phyloP scores from a whole-genome alignment of 2,888 invertebrate genomes.

The Meta bourneti region DNA sequence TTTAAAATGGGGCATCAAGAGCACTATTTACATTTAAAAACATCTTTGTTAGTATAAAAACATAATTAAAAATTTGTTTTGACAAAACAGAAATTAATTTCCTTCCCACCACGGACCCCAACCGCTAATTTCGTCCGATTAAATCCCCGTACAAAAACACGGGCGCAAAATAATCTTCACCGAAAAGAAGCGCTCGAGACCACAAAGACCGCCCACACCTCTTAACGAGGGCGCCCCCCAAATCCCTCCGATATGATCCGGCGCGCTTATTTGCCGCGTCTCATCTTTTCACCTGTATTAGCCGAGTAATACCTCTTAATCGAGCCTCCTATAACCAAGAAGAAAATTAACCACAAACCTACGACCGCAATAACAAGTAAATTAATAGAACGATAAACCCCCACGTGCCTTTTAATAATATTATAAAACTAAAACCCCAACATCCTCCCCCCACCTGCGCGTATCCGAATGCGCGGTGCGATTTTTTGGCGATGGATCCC shows the following conservation, averaged over 20 bases:
- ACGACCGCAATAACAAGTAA: conserved; percentile 71
- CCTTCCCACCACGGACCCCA: neutral
- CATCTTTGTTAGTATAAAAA: too few species aligned
- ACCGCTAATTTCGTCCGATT: neutral
- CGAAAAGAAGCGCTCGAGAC: neutral
- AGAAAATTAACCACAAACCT: conserved; percentile 72
- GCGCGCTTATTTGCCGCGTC: conserved; percentile 10
- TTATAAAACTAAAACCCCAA: conserved; percentile 58
- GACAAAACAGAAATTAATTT: too few species aligned
- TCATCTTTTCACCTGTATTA: conserved; percentile 48
- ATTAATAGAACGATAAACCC: conserved; percentile 68
- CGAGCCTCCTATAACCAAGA: conserved; percentile 55
- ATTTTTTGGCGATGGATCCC: conserved; percentile 39
- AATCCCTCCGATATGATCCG: conserved; percentile 3
- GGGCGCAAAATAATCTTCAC: neutral
- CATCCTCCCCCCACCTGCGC: too few species aligned
- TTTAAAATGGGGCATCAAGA: too few species aligned
- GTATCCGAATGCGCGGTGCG: neutral
- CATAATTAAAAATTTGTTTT: too few species aligned
- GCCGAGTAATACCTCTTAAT: conserved; percentile 63
- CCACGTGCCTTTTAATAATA: conserved; percentile 60
- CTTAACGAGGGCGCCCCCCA: neutral
- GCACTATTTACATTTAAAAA: too few species aligned
- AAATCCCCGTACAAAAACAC: neutral
- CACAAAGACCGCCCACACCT: neutral